Evolutionary conservation across 1,140 invertebrate species (phyloP).

Genomic region (Anthonomus grandis): DNA sequence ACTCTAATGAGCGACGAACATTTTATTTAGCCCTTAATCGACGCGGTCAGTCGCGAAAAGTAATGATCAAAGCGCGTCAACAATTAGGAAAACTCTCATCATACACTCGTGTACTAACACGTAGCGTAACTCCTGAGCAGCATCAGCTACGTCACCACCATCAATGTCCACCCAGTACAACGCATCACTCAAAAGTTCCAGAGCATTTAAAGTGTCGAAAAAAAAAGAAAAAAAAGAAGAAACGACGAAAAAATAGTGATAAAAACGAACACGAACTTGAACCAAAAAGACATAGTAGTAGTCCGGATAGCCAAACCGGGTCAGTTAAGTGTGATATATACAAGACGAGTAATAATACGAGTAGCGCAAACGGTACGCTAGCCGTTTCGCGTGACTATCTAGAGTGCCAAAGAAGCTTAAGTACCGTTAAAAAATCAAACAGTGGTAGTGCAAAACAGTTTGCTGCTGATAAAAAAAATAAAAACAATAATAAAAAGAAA

Average conservation of each 20-base stretch:
- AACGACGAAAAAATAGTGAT: slow-evolving; percentile 44
- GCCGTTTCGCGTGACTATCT: slow-evolving; percentile 36
- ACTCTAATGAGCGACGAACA: slow-evolving; percentile 67
- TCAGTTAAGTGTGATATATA: slow-evolving; percentile 41
- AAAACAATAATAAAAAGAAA: slow-evolving; percentile 38
- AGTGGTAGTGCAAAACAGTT: slow-evolving; percentile 34
- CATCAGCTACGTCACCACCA: slow-evolving; percentile 46
- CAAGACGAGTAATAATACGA: slow-evolving; percentile 11
- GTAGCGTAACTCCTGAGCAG: slow-evolving; percentile 56
- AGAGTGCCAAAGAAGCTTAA: slow-evolving; percentile 48
- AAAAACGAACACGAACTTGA: slow-evolving; percentile 36
- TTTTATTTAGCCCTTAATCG: slow-evolving; percentile 74
- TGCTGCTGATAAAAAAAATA: slow-evolving; percentile 36
- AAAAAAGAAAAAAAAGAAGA: slow-evolving; percentile 44
- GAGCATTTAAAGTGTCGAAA: slow-evolving; percentile 39
- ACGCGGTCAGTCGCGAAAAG: slow-evolving; percentile 64
- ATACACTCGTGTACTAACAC: slow-evolving; percentile 67
- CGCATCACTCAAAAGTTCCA: slow-evolving; percentile 14
- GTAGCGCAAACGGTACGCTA: not conserved
- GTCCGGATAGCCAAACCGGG: slow-evolving; percentile 29
- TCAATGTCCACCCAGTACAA: slow-evolving; percentile 22
- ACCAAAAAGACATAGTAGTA: slow-evolving; percentile 35
- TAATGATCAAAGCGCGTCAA: slow-evolving; percentile 62
- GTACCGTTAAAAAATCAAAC: slow-evolving; percentile 35
- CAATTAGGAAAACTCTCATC: slow-evolving; percentile 68